These are phyloP conservation scores for Galagoides demidoff DNA, from an alignment of 2,797 vertebrate genomes.

Conservation along the genomic window DNA sequence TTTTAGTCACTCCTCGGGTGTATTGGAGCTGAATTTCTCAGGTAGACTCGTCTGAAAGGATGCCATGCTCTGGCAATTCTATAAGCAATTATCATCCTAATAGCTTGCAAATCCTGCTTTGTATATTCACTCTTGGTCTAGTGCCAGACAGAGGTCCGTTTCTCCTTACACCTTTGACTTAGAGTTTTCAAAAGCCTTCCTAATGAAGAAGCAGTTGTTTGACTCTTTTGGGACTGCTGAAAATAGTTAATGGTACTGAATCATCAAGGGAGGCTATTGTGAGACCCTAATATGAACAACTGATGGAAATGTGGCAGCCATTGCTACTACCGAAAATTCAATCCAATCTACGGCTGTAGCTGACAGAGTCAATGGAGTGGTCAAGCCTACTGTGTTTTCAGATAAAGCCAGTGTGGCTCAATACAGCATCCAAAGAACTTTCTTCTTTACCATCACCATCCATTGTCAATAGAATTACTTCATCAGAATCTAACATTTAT, in stretches of 20 bases:
- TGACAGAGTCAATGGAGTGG: not conserved
- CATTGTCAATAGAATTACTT: not conserved
- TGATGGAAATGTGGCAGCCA: not conserved
- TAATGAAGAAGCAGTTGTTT: not conserved
- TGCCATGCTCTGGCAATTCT: slow-evolving; percentile 86
- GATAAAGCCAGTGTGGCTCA: not conserved
- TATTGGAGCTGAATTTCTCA: slow-evolving; percentile 87
- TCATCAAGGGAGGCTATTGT: not conserved
- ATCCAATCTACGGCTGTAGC: not conserved
- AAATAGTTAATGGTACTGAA: slow-evolving; percentile 8
- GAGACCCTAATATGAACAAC: not conserved
- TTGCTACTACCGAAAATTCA: not conserved
- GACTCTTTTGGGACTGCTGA: not conserved
- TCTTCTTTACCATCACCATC: not conserved
- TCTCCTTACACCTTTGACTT: slow-evolving; percentile 47
- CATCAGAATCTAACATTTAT: not conserved
- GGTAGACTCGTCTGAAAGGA: slow-evolving; percentile 86
- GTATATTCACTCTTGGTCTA: slow-evolving; percentile 79
- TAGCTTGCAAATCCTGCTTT: slow-evolving; percentile 82
- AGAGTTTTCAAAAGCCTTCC: slow-evolving; percentile 32
- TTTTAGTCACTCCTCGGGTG: slow-evolving; percentile 86
- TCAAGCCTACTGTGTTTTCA: not conserved
- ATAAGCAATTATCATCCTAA: slow-evolving; percentile 88
- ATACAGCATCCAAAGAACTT: not conserved
- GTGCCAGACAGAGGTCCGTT: slow-evolving; percentile 73